Evolutionary conservation across 1,140 invertebrate genomes (phyloP), one percentile per base, ranked within the genome.

Genomic region (Cyphomyrmex costatus): DNA sequence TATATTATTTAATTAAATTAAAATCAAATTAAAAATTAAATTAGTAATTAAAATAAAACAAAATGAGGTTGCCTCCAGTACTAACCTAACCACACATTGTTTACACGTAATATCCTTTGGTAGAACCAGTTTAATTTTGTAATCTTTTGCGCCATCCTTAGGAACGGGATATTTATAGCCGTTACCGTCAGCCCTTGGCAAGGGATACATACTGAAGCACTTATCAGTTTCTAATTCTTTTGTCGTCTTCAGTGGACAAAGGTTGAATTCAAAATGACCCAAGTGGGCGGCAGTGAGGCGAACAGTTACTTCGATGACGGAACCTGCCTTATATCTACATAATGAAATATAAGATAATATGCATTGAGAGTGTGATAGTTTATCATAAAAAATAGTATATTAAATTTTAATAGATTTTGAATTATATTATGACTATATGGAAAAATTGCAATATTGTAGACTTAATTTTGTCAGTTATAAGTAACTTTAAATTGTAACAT

Each of bases 221-320:
- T 95, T 95, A 85, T 97, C 96, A 0, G 95, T 96, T 76, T 96
- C 96, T 1, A 96, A 95, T 1, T 93, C 90, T 85, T 36, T 89
- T 1, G 85, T 84, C 12, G 86, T 30, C 24, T 93, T 91, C 53
- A 96, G 90, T 24, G 95, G 94, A 82, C 97, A 97, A 3, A 97
- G 61, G 7, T 96, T 87, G 91, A 96, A 97, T 83, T 93, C 91
- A 79, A 97, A 96, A 73, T 93, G 92, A 3, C 96, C 98, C 86
- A 95, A 95, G 92, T 98, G 98, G 90, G 96, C 96, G 14, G 96
- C 95, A 19, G 96, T 96, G 53, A 97, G 89, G 61, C 94, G 90
- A 3, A 96, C 93, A 3, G 74, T 88, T 0, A 95, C 93, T 16
- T 91, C 89, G 60, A 96, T 95, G 0, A 92, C 88, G 21, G 92